Base-by-base conservation (phyloP, 1,140 invertebrate species). In the Halesus radiatus region DNA sequence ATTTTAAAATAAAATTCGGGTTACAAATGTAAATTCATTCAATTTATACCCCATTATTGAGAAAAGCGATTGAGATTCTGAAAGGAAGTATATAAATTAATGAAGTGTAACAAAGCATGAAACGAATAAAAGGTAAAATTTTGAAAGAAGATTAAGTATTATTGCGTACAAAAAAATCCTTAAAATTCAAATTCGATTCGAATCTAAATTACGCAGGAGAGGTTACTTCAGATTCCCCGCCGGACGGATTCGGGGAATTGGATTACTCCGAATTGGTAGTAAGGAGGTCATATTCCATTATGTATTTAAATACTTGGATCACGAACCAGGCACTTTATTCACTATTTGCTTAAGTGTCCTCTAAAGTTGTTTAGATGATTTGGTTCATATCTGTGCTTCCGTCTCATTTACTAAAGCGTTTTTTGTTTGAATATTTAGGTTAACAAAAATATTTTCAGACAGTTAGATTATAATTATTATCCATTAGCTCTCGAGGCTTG, bases 41-140 rank as follows among this genome's bases (percentile, higher is more conserved):
- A 68, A 62, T 62, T 68, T 68, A 37, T 68, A 68, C 32, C 64
- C 64, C 29, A 68, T 68, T 68, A 68, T 68, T 68, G 64, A 68
- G 64, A 68, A 45, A 68, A 68, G 58, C 64, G 26, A 68, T 37
- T 68, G 20, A 68, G 64, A 68, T 50, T 68, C 64, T 68, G 29
- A 68, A 68, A 68, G 26, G 26, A 18, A n/a, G 26, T 68, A 68
- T 45, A 68, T 68, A 68, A 68, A 68, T 68, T 68, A 68, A 68
- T 68, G 64, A 37, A 68, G 64, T 68, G 62, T 66, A 66, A 68
- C 64, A 68, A 18, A 37, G 64, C 29, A 68, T 68, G 29, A 68
- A 68, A 68, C 64, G 64, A 68, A 68, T 37, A 68, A 62, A 62
- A 62, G 58, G 58, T 62, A 23, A 62, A 62, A 62, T 62, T 68